These are phyloP conservation scores for Chaetodon trifascialis DNA, from an alignment of 2,113 vertebrate genomes.

Conservation along the genomic window DNA sequence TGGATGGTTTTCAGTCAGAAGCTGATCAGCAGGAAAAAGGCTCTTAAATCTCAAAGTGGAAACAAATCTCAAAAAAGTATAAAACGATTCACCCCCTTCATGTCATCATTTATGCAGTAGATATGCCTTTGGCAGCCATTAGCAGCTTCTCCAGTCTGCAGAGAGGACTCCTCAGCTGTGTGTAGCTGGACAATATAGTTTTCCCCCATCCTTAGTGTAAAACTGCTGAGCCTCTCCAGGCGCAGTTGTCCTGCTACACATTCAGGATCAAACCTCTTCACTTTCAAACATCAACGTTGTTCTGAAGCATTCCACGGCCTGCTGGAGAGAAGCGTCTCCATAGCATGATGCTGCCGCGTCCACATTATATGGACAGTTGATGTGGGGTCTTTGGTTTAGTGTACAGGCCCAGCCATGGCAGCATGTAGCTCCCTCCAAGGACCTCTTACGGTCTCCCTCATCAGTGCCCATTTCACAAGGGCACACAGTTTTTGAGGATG, in stretches of 20 bases:
- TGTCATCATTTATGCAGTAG: neutral
- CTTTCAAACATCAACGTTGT: neutral
- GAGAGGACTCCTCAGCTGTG: neutral
- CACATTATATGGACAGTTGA: neutral
- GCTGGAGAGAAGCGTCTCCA: neutral
- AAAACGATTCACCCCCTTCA: neutral
- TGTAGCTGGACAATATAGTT: neutral
- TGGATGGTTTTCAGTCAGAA: neutral
- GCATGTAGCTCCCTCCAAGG: neutral
- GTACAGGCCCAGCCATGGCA: neutral
- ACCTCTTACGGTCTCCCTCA: neutral
- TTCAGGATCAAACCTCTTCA: neutral
- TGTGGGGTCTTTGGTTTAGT: neutral
- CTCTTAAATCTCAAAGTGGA: conserved; percentile 10
- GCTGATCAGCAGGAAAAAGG: neutral
- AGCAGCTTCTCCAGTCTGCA: neutral
- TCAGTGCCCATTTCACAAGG: neutral
- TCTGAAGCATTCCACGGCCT: neutral
- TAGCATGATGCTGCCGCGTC: neutral
- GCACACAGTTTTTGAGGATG: neutral
- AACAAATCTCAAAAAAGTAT: neutral
- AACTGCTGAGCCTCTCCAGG: neutral
- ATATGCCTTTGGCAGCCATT: neutral
- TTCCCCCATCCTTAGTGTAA: neutral
- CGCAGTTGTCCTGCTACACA: neutral